Evolutionary conservation across 2,113 vertebrate species (phyloP), one percentile per base, ranked within the genome.

Genomic region (Ceyx margarethae): DNA sequence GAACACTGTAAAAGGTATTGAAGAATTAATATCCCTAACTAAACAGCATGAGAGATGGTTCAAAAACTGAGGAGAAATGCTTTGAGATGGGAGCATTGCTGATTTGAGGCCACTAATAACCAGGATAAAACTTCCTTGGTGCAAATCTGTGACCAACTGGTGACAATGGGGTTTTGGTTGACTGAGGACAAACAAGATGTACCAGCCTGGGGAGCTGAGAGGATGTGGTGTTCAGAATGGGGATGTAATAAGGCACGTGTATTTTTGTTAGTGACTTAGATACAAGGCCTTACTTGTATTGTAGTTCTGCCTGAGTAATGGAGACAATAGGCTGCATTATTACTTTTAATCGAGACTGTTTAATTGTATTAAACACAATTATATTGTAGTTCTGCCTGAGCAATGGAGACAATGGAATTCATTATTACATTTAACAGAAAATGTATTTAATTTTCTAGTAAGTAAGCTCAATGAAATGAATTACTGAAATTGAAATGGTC

Each of bases 381-480:
- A 92, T 89, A 94, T 62, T 95, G 40, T 76, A 93, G 74, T 90
- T 97, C 95, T 91, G 95, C 93, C 93, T 95, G 71, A 97, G 73
- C 75, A 90, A 80, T 68, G 62, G 51, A 95, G 95, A 90, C 96
- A 96, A 94, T 94, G 74, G 73, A 93, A 97, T 96, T 90, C 94
- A 89, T 97, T 97, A 95, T 93, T 95, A 93, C 79, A 85, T 96
- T 96, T 96, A 96, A 96, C 37, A 11, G 5, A 96, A 97, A 97
- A 97, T 96, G 88, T 97, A 96, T 94, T 97, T 97, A 97, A 97
- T 97, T 96, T 97, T 97, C 96, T 94, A 94, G 88, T 85, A 97
- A 94, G 62, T 84, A 90, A 94, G 92, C 89, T 95, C 77, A 93
- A 89, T 95, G 65, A 95, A 96, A 96, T 91, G 37, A 37, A 37